These are phyloP conservation scores for Actinemys pallida DNA, from an alignment of 2,113 vertebrate species.

Conservation along the genomic window DNA sequence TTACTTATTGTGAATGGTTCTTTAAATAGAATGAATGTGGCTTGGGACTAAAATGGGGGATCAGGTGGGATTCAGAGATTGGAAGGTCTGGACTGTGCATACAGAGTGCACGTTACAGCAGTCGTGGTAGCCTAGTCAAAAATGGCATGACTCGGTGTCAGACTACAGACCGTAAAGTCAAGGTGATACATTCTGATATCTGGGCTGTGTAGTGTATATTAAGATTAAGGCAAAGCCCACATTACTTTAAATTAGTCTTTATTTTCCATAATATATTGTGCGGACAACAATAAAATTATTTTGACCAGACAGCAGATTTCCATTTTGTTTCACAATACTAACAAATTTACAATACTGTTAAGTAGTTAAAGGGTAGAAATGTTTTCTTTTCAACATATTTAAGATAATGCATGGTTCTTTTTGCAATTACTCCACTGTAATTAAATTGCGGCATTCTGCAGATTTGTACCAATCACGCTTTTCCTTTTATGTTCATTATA, in stretches of 20 bases:
- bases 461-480: slow-evolving; percentile 38
- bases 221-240: not conserved
- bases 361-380: slow-evolving; percentile 52
- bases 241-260: slow-evolving; percentile 6
- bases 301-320: slow-evolving; percentile 57
- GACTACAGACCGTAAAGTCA: not conserved
- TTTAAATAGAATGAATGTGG: not conserved
- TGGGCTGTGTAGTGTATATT: not conserved
- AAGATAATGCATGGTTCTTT: slow-evolving; percentile 68
- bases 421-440: slow-evolving; percentile 68
- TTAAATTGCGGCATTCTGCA: slow-evolving; percentile 68
- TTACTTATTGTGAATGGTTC: slow-evolving; percentile 48
- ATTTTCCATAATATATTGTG: slow-evolving; percentile 47
- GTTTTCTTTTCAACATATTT: slow-evolving; percentile 55
- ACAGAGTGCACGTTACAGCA: not conserved
- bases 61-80: not conserved
- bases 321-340: slow-evolving; percentile 66
- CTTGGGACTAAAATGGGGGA: not conserved
- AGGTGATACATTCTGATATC: not conserved
- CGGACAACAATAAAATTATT: slow-evolving; percentile 49
- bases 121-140: not conserved
- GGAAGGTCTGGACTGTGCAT: not conserved
- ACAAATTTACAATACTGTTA: slow-evolving; percentile 61
- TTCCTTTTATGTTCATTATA: slow-evolving; percentile 56
- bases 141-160: not conserved